These are phyloP conservation scores for Cephus nigrinus DNA, from an alignment of 2,888 invertebrate genomes.

Conservation along the genomic window DNA sequence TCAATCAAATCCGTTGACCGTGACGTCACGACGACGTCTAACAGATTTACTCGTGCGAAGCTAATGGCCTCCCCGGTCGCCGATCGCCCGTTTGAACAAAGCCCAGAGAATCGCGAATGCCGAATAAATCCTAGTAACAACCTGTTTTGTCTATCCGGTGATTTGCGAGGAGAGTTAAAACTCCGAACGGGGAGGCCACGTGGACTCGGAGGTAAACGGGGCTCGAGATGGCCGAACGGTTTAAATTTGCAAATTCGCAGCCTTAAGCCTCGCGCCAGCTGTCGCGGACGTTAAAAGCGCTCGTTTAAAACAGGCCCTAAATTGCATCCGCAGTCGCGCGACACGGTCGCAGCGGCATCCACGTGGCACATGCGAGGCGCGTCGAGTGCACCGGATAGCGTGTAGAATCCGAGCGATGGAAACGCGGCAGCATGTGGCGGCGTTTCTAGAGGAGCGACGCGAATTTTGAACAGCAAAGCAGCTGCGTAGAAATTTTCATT, in stretches of 20 bases:
- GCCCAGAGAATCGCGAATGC: not conserved
- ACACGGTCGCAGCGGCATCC: not conserved
- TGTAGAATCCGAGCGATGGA: not conserved
- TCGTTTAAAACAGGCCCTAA: not conserved
- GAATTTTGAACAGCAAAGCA: not conserved
- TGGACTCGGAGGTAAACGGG: not conserved
- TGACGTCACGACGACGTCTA: not conserved
- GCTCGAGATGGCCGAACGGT: not conserved
- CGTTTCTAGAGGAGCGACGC: not conserved
- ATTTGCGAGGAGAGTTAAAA: not conserved
- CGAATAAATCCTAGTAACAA: not conserved
- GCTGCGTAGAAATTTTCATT: not conserved
- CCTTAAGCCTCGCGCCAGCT: not conserved
- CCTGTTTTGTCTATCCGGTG: not conserved
- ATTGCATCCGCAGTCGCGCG: not conserved
- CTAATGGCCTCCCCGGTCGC: not conserved
- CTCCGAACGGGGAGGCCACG: not conserved
- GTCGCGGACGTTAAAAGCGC: not conserved
- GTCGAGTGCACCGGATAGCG: not conserved
- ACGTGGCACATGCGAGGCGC: not conserved
- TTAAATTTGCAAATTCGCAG: not conserved
- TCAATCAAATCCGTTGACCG: not conserved
- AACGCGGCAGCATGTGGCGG: not conserved
- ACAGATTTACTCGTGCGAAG: not conserved
- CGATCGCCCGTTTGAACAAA: not conserved